Evolutionary conservation across 92 coral and sea anemone species (phyloP), one percentile per base, ranked within the genome.

Genomic region (Porites cylindrica): DNA sequence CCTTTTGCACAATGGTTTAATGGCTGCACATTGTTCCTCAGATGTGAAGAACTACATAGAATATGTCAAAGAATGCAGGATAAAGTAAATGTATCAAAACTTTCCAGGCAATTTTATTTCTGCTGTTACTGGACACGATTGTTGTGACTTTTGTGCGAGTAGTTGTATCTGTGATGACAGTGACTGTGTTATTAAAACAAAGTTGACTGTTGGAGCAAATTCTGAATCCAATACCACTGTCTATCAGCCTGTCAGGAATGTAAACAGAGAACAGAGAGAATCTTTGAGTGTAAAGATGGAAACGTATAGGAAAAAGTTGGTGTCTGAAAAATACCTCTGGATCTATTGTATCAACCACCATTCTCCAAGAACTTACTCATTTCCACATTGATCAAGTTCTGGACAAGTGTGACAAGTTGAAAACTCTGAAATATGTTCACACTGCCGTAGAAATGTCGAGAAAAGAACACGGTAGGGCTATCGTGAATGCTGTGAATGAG

Each of bases 361-460:
- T 82, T 53, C 51, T 80, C 76, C 76, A 75, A 63, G 91, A 88
- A 82, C 82, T 88, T 29, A 66, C 88, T 20, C 32, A 63, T 23
- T 66, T 82, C 50, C 88, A 88, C 11, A 73, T 88, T 10, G 19
- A 88, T 16, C 87, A 88, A 74, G 91, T 72, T 1, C 63, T 82
- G 19, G 87, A 80, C 21, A 88, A 82, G 63, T 72, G 81, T 75
- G 75, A 82, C 65, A 88, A 73, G 26, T 82, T 88, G n/a, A 88
- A 88, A 47, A 82, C 87, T 4, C 10, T 88, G 18, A n/a, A 72
- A 29, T 82, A 73, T 82, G 88, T 88, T 12, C 76, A 81, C 63
- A 17, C 23, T 2, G 71, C 73, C 59, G 91, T 90, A 54, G 88
- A 90, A 86, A 85, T 90, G 32, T 90, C 91, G 91, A 76, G 84